Base-by-base conservation (phyloP, 2,113 vertebrate genomes). In the Pseudopodoces humilis region DNA sequence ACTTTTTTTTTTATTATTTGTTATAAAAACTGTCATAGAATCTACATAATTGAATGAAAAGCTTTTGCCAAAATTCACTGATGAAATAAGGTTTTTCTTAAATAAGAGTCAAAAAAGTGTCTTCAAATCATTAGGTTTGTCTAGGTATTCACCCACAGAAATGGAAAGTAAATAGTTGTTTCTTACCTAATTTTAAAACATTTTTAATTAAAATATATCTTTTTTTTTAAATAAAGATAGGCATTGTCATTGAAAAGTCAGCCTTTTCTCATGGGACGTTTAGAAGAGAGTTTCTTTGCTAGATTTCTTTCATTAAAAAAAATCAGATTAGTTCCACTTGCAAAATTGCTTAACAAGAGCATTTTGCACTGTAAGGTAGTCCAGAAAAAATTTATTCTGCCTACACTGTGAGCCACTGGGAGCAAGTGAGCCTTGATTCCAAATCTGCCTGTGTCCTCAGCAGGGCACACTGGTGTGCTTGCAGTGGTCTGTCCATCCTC, bases 121-220 rank as follows among this genome's bases (percentile, higher is more conserved):
- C 8, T 76, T 72, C 8, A 50, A 72, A 69, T 81, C 11, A 46
- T 44, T 62, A 44, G 10, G 17, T 76, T 86, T 68, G 23, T 41
- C 19, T 44, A 22, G 11, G 2, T 52, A 44, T 83, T 65, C 28
- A 77, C 3, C 6, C 30, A 47, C 33, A 83, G 24, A 56, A 78
- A 8, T 46, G 10, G 13, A 49, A 78, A 63, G 4, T 15, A 39
- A 8, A 6, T 37, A 8, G 2, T 30, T 65, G 10, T 0, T 2
- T 49, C 49, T 64, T 50, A n/a, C 31, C 10, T 62, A 2, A 81
- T 69, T 43, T 27, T 4, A 60, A 76, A 25, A 30, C 1, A 9
- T 11, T 68, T 79, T 62, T 72, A 1, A 30, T 30, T 37, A 63
- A 31, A 65, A 64, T 20, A 7, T 0, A 1, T 23, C 8, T 19